These are phyloP conservation scores for Drosophila planitibia DNA, from an alignment of 2,888 invertebrate species.

Conservation along the genomic window DNA sequence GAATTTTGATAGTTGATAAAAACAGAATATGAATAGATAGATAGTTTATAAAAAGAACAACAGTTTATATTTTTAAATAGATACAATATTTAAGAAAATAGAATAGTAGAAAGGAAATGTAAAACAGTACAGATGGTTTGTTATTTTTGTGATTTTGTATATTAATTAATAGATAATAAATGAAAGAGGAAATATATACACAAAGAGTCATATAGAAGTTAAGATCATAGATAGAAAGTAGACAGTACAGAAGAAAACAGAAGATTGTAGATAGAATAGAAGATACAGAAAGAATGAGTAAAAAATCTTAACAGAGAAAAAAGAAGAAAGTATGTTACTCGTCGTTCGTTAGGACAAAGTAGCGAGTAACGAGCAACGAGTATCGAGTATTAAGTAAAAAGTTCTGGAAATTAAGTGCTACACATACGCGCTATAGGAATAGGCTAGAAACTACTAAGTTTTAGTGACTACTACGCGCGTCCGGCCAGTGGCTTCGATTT, in stretches of 20 bases:
- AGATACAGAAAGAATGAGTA: constrained; percentile 5
- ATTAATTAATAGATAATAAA: constrained; percentile 36
- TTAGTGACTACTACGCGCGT: constrained; percentile 75
- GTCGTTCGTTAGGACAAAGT: background rate
- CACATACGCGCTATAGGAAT: constrained; percentile 68
- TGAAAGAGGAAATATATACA: constrained; percentile 63
- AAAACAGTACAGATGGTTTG: constrained; percentile 28
- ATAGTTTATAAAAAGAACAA: constrained; percentile 8
- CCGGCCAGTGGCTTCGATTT: constrained; percentile 23
- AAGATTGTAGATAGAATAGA: background rate
- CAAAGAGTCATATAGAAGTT: constrained; percentile 47
- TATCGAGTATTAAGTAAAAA: background rate
- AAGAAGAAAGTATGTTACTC: background rate
- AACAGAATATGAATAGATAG: background rate
- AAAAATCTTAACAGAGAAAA: background rate
- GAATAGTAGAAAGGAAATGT: constrained; percentile 8
- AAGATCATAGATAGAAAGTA: constrained; percentile 5
- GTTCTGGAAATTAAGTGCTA: constrained; percentile 40
- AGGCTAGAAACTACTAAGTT: constrained; percentile 72
- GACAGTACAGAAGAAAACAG: background rate
- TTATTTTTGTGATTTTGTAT: constrained; percentile 36
- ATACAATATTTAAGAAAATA: background rate
- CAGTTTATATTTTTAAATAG: constrained; percentile 13
- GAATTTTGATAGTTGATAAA: background rate
- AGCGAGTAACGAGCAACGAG: constrained; percentile 5